A percentile compares a stretch with the other conserved stretches of the same genome.
phyloP scores from a whole-genome alignment of 2,888 invertebrate species.

The Germaria angustata region DNA sequence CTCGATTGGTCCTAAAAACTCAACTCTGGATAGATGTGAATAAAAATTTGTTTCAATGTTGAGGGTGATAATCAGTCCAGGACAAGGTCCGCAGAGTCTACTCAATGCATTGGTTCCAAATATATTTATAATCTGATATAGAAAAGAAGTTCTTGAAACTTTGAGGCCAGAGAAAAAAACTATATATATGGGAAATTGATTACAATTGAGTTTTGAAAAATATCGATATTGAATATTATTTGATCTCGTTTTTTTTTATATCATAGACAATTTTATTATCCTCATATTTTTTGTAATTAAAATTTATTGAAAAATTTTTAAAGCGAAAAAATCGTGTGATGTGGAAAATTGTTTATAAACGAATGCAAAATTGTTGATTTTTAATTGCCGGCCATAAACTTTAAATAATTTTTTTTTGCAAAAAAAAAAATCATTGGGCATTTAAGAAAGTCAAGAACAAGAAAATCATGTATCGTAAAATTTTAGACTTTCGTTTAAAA shows the following conservation, averaged over 20 bases:
- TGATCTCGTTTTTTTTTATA: neutral
- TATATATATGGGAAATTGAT: too few relatives aligned
- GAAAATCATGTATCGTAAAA: constrained; percentile 8
- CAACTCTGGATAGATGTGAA: too few relatives aligned
- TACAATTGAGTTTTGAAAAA: too few relatives aligned
- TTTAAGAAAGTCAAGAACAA: constrained; percentile 3
- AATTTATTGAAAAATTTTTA: neutral
- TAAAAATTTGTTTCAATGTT: too few relatives aligned
- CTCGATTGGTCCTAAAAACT: too few relatives aligned
- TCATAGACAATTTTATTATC: neutral
- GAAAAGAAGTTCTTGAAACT: too few relatives aligned
- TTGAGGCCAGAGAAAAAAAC: neutral
- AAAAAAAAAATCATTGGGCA: constrained; percentile 4
- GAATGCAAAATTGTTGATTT: constrained; percentile 19
- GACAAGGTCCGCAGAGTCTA: too few relatives aligned
- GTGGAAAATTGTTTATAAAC: constrained; percentile 27
- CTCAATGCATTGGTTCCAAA: too few relatives aligned
- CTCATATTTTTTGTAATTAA: neutral
- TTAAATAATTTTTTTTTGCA: constrained; percentile 29
- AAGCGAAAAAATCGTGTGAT: neutral
- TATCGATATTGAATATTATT: too few relatives aligned
- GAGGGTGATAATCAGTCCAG: too few relatives aligned
- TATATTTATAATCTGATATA: too few relatives aligned
- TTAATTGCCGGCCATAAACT: constrained; percentile 52
- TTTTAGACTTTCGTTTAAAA: neutral